A percentile compares a stretch with the other conserved stretches of the same genome.
These are phyloP conservation scores for Antennarius maculatus DNA, from an alignment of 2,797 vertebrate genomes.

Conservation along the genomic window DNA sequence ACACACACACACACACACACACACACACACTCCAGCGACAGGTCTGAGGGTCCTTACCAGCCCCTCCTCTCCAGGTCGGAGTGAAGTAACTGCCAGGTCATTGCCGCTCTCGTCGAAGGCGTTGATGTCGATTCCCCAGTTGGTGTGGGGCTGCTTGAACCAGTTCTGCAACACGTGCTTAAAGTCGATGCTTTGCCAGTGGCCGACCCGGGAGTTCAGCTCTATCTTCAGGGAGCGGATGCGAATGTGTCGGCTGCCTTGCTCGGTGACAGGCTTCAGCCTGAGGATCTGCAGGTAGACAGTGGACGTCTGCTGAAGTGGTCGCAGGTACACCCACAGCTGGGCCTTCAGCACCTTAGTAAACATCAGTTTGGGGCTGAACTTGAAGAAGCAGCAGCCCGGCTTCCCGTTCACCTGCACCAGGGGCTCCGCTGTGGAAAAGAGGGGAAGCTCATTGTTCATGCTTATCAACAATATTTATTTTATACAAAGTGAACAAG, in stretches of 20 bases:
- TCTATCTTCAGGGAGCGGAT: slow-evolving; percentile 98
- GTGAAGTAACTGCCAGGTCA: slow-evolving; percentile 95
- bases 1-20: neutral
- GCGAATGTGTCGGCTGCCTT: slow-evolving; percentile 95
- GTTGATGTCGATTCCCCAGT: slow-evolving; percentile 99
- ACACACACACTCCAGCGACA: slow-evolving; percentile 52
- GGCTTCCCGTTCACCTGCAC: slow-evolving; percentile 97
- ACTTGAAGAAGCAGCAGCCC: slow-evolving; percentile 98
- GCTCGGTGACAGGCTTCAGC: slow-evolving; percentile 93
- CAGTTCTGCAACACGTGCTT: slow-evolving; percentile 99
- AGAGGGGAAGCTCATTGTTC: slow-evolving; percentile 33
- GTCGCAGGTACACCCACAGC: slow-evolving; percentile 97
- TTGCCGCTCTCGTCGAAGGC: slow-evolving; percentile 97
- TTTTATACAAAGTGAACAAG: too few species aligned
- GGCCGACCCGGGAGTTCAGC: slow-evolving; percentile 91
- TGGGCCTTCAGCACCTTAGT: slow-evolving; percentile 99
- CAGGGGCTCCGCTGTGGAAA: slow-evolving; percentile 88
- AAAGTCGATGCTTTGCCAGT: slow-evolving; percentile 99
- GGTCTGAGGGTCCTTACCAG: slow-evolving; percentile 93
- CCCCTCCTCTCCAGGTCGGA: slow-evolving; percentile 94
- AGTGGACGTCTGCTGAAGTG: slow-evolving; percentile 94
- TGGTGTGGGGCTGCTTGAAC: slow-evolving; percentile 99
- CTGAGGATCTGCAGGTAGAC: slow-evolving; percentile 98
- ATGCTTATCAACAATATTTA: too few species aligned
- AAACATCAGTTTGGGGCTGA: slow-evolving; percentile 99